Conservation (phyloP, 2,113 vertebrate genomes). For the Melanerpes formicivorus region DNA sequence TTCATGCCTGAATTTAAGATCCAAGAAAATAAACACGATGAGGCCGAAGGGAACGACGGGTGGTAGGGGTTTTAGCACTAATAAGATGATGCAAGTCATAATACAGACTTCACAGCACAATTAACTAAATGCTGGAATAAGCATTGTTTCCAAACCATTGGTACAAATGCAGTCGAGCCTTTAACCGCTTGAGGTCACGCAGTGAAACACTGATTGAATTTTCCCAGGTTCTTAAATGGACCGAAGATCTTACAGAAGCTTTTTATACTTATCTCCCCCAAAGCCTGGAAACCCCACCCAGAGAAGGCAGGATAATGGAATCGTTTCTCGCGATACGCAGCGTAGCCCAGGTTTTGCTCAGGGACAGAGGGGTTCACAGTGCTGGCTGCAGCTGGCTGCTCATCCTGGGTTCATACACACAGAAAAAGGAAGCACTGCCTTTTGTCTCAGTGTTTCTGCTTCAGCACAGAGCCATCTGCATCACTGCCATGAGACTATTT, state of each 20-base stretch:
- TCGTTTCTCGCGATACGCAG: accelerated
- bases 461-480: conserved; percentile 11
- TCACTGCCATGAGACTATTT: not conserved
- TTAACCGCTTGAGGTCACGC: not conserved
- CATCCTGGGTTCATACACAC: not conserved
- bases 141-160: not conserved
- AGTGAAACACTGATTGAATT: not conserved
- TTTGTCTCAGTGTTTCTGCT: not conserved
- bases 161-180: not conserved
- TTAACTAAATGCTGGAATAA: not conserved
- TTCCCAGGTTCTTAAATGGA: not conserved
- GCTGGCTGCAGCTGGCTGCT: not conserved
- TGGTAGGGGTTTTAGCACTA: not conserved
- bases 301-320: not conserved
- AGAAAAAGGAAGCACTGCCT: not conserved
- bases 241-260: not conserved
- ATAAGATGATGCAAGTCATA: not conserved
- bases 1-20: not conserved
- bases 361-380: not conserved
- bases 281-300: not conserved
- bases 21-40: not conserved
- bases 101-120: not conserved
- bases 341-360: accelerated
- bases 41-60: not conserved
- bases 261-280: not conserved